Evolutionary conservation across 2,797 vertebrate genomes (phyloP).

Genomic region (Microhierax caerulescens): DNA sequence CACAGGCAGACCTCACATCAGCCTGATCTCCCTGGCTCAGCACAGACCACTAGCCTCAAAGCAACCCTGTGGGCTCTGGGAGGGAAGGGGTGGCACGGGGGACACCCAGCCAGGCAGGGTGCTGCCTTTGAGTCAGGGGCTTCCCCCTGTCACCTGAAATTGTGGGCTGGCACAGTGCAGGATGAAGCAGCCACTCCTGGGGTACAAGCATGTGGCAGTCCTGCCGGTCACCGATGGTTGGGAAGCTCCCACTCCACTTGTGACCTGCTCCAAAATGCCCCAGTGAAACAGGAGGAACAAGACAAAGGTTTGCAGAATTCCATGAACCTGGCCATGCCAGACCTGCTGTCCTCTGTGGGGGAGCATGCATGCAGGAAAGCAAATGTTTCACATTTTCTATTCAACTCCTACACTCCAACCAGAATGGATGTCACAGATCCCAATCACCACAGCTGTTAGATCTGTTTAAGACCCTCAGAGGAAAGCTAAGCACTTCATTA

Average conservation of each 20-base stretch:
- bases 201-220: background rate
- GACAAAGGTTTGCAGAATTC: background rate
- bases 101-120: background rate
- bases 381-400: background rate
- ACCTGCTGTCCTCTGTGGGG: rapidly evolving
- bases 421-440: background rate
- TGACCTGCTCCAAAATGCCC: background rate
- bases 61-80: rapidly evolving
- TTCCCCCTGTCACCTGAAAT: background rate
- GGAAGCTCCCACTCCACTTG: background rate
- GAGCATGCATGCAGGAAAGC: background rate
- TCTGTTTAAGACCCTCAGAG: background rate
- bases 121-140: background rate
- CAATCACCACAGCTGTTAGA: background rate
- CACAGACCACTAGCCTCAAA: background rate
- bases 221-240: rapidly evolving
- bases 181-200: background rate
- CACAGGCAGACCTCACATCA: background rate
- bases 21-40: background rate
- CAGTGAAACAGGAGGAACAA: rapidly evolving
- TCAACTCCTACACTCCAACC: background rate
- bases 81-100: background rate
- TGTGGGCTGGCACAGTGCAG: background rate
- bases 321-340: rapidly evolving
- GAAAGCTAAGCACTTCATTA: background rate